Evolutionary conservation across 1,140 invertebrate genomes (phyloP).

Genomic region (Zaprionus africanus): DNA sequence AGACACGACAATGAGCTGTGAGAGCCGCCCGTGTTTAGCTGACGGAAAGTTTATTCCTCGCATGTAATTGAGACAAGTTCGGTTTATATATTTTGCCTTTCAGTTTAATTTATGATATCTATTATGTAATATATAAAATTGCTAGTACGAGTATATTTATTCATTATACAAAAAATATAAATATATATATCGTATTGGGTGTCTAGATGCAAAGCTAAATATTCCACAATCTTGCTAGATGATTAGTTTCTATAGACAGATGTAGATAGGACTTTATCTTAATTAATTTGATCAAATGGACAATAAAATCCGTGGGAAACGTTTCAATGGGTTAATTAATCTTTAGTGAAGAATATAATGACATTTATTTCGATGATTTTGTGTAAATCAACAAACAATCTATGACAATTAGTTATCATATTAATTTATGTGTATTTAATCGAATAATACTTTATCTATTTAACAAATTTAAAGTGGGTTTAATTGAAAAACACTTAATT

Average conservation of each 20-base stretch:
- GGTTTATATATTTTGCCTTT: background rate
- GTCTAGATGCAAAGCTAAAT: background rate
- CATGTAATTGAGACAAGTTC: background rate
- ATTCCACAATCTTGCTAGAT: background rate
- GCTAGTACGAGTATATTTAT: background rate
- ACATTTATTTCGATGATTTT: too few species aligned
- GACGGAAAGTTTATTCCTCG: background rate
- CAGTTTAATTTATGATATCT: background rate
- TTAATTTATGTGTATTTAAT: too few species aligned
- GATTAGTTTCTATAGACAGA: background rate
- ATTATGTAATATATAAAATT: background rate
- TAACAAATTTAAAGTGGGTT: background rate
- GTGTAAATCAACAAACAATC: too few species aligned
- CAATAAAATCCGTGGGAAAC: background rate
- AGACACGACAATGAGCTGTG: slow-evolving; percentile 17
- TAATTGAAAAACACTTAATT: too few species aligned
- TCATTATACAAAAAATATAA: too few species aligned
- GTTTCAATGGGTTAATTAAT: background rate
- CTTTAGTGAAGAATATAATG: too few species aligned
- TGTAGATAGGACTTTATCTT: background rate
- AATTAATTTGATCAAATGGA: background rate
- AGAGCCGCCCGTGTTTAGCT: slow-evolving; percentile 11
- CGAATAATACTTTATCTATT: background rate
- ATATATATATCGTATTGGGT: background rate
- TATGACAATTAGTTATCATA: too few species aligned